Evolutionary conservation across 1,140 invertebrate genomes (phyloP).

Genomic region (Scaptomyza hsui): DNA sequence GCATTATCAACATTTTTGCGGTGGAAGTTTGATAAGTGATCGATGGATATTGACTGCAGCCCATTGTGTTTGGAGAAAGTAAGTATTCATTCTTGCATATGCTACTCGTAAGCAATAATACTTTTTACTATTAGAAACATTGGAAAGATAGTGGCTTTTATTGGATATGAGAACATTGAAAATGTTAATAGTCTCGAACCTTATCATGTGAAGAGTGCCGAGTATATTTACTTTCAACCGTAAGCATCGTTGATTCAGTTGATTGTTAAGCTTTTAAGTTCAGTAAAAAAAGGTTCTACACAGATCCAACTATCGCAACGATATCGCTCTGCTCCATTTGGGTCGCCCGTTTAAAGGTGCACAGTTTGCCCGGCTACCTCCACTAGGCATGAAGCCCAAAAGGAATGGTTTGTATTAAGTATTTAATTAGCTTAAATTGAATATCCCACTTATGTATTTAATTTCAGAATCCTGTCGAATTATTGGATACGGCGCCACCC

Average conservation of each 20-base stretch:
- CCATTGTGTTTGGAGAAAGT: constrained; percentile 77
- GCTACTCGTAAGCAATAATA: too few relatives aligned
- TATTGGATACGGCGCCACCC: constrained; percentile 75
- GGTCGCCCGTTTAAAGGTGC: constrained; percentile 36
- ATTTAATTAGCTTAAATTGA: too few relatives aligned
- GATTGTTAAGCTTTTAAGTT: too few relatives aligned
- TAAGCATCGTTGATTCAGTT: constrained; percentile 31
- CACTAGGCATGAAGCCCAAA: constrained; percentile 57
- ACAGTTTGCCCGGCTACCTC: constrained; percentile 64
- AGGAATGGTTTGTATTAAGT: constrained; percentile 49
- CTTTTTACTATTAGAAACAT: constrained; percentile 47
- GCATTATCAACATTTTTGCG: constrained; percentile 68
- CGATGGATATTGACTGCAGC: constrained; percentile 74
- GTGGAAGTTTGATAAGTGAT: constrained; percentile 69
- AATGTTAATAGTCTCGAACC: constrained; percentile 49
- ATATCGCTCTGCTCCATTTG: constrained; percentile 69
- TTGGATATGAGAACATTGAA: constrained; percentile 69
- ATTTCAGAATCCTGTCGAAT: constrained; percentile 66
- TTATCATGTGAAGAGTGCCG: constrained; percentile 58
- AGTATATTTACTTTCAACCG: constrained; percentile 80
- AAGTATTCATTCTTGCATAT: neutral
- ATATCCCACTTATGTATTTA: too few relatives aligned
- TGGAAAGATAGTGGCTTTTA: constrained; percentile 58
- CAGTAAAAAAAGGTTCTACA: too few relatives aligned
- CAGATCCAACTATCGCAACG: constrained; percentile 75